These are phyloP conservation scores for Gorsachius goisagi DNA, from an alignment of 2,113 vertebrate genomes.

Conservation along the genomic window DNA sequence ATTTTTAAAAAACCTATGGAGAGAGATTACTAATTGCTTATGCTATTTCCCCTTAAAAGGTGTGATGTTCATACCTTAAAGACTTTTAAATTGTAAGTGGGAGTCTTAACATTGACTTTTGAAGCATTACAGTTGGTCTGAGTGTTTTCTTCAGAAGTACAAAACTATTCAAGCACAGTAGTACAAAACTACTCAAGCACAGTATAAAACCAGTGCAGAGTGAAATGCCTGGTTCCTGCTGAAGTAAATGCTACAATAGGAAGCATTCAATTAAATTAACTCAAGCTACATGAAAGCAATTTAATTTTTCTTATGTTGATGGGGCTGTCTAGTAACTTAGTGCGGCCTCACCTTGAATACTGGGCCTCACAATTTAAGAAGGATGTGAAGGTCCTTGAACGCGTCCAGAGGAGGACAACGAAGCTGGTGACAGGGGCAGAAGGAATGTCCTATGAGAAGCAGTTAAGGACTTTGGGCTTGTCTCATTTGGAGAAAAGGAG, in stretches of 20 bases:
- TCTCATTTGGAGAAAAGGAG: not conserved
- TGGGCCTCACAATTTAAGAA: not conserved
- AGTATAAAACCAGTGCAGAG: not conserved
- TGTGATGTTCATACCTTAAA: constrained; percentile 10
- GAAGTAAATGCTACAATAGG: not conserved
- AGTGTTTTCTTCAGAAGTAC: not conserved
- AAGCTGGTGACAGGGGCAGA: not conserved
- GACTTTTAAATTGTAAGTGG: not conserved
- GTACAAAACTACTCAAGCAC: not conserved
- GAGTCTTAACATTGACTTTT: not conserved
- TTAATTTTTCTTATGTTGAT: not conserved
- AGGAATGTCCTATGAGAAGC: not conserved
- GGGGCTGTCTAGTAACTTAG: not conserved
- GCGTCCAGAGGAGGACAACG: not conserved
- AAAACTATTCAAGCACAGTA: not conserved
- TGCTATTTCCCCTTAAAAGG: constrained; percentile 53
- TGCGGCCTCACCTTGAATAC: not conserved
- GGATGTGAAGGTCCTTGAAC: not conserved
- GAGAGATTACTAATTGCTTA: constrained; percentile 60
- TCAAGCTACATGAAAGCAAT: not conserved
- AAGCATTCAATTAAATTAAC: not conserved
- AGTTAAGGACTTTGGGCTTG: not conserved
- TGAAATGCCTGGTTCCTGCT: not conserved
- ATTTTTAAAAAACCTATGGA: not conserved
- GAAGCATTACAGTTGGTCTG: not conserved